A percentile compares a stretch with the other conserved stretches of the same genome.
Evolutionary conservation across 2,888 invertebrate species (phyloP).

Genomic region (Pristionchus arcanus): DNA sequence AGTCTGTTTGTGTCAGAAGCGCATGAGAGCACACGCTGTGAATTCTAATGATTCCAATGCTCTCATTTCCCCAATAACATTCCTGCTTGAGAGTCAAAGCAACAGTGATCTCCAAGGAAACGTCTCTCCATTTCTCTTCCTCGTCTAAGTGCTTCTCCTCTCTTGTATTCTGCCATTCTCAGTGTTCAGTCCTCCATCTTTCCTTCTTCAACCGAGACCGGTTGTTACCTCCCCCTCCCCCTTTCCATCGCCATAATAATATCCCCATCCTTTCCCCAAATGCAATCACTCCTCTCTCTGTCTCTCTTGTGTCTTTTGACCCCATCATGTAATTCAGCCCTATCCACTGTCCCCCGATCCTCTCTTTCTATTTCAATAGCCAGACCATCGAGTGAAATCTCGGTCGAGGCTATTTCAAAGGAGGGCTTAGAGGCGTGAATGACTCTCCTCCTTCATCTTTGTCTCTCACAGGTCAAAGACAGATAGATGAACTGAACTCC

Average conservation of each 20-base stretch:
- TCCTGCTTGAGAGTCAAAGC: background rate
- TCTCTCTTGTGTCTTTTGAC: conserved; percentile 6
- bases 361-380: background rate
- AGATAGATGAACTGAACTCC: background rate
- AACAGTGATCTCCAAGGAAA: conserved; percentile 22
- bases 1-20: too few species aligned
- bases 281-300: conserved; percentile 37
- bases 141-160: background rate
- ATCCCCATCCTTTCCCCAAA: conserved; percentile 23
- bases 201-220: background rate
- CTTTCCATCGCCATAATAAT: conserved; percentile 32
- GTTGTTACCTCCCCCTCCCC: conserved; percentile 18
- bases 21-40: too few species aligned
- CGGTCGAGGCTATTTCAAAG: conserved; percentile 33
- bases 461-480: background rate
- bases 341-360: background rate
- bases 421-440: conserved; percentile 8
- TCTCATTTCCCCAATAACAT: background rate
- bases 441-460: background rate
- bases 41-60: background rate
- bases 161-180: background rate
- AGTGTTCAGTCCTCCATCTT: background rate
- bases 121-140: background rate
- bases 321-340: conserved; percentile 35
- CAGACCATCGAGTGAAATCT: conserved; percentile 11